Evolutionary conservation across 2,113 vertebrate species (phyloP).

Genomic region (Ceuthmochares aereus): DNA sequence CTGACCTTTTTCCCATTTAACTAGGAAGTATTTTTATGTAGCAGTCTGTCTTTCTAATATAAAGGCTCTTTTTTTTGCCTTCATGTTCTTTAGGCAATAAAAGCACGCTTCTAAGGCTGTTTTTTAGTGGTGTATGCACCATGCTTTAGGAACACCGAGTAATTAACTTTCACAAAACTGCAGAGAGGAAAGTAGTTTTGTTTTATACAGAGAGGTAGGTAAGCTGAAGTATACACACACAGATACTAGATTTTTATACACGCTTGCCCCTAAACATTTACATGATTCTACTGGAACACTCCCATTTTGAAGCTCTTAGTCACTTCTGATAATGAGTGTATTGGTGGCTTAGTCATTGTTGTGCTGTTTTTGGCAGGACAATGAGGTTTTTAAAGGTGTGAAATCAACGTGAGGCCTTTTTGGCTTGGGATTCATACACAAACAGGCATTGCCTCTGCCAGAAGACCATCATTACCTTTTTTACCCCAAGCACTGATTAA

Average conservation of each 20-base stretch:
- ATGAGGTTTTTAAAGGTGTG: neutral
- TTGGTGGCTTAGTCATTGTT: neutral
- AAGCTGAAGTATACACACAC: neutral
- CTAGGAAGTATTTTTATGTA: neutral
- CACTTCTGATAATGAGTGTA: neutral
- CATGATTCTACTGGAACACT: neutral
- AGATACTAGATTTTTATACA: neutral
- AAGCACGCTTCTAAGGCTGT: neutral
- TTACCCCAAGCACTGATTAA: neutral
- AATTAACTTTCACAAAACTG: neutral
- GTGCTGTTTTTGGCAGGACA: neutral
- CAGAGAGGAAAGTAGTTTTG: neutral
- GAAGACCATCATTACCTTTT: neutral
- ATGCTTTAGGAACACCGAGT: neutral
- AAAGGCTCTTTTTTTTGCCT: neutral
- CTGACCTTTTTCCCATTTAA: neutral
- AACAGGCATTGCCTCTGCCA: neutral
- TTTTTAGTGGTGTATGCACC: neutral
- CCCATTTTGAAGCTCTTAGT: neutral
- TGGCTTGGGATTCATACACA: neutral
- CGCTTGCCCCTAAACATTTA: neutral
- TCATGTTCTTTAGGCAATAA: neutral
- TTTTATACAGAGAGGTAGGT: neutral
- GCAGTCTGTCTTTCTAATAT: neutral
- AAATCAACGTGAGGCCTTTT: neutral